Base-by-base conservation (phyloP, 2,888 invertebrate species). In the Drosophila neotestacea region DNA sequence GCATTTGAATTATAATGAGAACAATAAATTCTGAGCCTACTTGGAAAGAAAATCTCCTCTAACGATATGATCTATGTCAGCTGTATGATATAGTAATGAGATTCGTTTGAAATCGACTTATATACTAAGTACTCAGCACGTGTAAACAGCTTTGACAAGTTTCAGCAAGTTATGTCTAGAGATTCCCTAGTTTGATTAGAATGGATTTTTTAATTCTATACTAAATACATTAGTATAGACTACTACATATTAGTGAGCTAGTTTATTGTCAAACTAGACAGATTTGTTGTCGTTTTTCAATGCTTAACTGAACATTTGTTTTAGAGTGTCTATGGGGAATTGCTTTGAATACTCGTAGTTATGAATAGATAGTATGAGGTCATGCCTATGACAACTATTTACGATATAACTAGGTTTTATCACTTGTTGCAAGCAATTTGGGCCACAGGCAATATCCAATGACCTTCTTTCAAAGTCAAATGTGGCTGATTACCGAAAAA, bases 381-480 rank as follows among this genome's bases (percentile, higher is more conserved):
- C 63, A 63, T 63, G n/a, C 2, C 28, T 38, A 41, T 28, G 34
- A 48, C 34, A 58, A 36, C 16, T 47, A 46, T 11, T 34, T 3
- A n/a, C 13, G 32, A 13, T 28, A 11, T 11, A 39, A 13, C 27
- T 44, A 44, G 5, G 30, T 30, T 6, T 30, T 30, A 11, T 58
- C 51, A 77, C 65, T 75, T 77, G 76, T 83, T 83, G 83, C 83
- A 76, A 62, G 54, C 55, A 27, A 10, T 32, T 36, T 36, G 11
- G 42, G 27, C 16, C 44, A 48, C 6, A 41, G 39, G 6, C 11
- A 28, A 30, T 27, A 38, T 27, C 39, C 30, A 75, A 84, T 82
- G 89, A 86, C 85, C 85, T 86, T 86, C 72, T 58, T 47, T 68
- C 80, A 86, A 86, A 82, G 85, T 86, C 85, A 86, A 86, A 89